These are phyloP conservation scores for Archocentrus centrarchus DNA, from an alignment of 2,113 vertebrate species.

Conservation along the genomic window DNA sequence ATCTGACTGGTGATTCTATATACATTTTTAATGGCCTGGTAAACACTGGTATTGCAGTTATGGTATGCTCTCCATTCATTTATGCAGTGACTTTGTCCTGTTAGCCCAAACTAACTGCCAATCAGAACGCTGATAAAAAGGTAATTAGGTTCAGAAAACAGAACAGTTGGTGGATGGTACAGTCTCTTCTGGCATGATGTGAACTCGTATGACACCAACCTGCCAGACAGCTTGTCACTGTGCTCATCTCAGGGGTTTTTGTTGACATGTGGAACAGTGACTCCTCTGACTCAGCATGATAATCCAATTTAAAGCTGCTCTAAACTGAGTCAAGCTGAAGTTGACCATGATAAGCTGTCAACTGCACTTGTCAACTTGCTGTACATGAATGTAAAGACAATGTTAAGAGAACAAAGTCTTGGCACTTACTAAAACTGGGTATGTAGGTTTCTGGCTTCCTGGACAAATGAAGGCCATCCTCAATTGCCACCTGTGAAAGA, in stretches of 20 bases:
- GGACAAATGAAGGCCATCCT: conserved; percentile 58
- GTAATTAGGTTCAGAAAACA: background rate
- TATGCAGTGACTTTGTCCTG: background rate
- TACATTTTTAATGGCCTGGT: background rate
- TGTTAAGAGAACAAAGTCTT: background rate
- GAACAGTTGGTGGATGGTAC: background rate
- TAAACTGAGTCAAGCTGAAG: conserved; percentile 62
- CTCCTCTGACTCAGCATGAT: conserved; percentile 56
- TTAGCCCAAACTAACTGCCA: background rate
- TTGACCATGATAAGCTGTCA: conserved; percentile 67
- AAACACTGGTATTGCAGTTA: background rate
- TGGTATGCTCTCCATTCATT: background rate
- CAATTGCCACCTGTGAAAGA: conserved; percentile 55
- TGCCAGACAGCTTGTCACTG: background rate
- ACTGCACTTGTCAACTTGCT: conserved; percentile 4
- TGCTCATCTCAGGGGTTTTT: conserved; percentile 19
- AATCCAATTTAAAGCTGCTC: conserved; percentile 70
- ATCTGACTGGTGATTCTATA: background rate
- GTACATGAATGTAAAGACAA: background rate
- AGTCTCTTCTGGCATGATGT: background rate
- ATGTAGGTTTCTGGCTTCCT: conserved; percentile 72
- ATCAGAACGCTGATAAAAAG: background rate
- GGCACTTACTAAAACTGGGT: conserved; percentile 78
- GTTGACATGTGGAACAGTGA: conserved; percentile 32
- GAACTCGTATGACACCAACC: background rate